These are phyloP conservation scores for Quadroppia sp. DNA, from an alignment of 2,888 invertebrate genomes.

Conservation along the genomic window DNA sequence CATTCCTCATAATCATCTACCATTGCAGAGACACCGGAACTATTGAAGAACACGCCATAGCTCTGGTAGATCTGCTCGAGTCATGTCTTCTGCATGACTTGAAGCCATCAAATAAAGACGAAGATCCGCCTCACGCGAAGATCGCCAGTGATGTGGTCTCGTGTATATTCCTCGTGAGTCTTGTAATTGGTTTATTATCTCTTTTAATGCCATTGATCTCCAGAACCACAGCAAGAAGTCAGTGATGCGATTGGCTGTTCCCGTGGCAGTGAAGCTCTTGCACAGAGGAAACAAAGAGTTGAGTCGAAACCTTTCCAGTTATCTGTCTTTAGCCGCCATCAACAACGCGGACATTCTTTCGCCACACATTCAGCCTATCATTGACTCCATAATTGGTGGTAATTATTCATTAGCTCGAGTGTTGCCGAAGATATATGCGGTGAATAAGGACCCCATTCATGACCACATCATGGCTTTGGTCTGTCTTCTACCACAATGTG, in stretches of 20 bases:
- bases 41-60: slow-evolving; percentile 76
- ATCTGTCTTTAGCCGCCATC: slow-evolving; percentile 84
- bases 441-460: slow-evolving; percentile 77
- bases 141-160: slow-evolving; percentile 92
- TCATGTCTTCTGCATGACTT: slow-evolving; percentile 83
- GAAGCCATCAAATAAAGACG: slow-evolving; percentile 68
- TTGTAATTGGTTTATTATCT: too few species aligned
- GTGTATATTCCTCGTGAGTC: slow-evolving; percentile 80
- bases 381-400: slow-evolving; percentile 82
- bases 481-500: slow-evolving; percentile 69
- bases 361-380: slow-evolving; percentile 80
- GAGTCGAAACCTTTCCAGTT: slow-evolving; percentile 82
- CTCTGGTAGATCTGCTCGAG: slow-evolving; percentile 76
- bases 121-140: slow-evolving; percentile 92
- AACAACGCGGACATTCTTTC: slow-evolving; percentile 80
- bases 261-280: slow-evolving; percentile 84
- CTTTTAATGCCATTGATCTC: too few species aligned
- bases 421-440: slow-evolving; percentile 81
- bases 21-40: slow-evolving; percentile 69
- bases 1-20: not conserved
- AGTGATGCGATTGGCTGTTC: slow-evolving; percentile 77
- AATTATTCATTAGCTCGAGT: slow-evolving; percentile 83
- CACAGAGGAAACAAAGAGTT: slow-evolving; percentile 85
- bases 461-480: slow-evolving; percentile 78
- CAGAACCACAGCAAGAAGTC: slow-evolving; percentile 67